Evolutionary conservation across 2,888 invertebrate species (phyloP), one percentile per base, ranked within the genome.

Genomic region (Acheta domesticus): DNA sequence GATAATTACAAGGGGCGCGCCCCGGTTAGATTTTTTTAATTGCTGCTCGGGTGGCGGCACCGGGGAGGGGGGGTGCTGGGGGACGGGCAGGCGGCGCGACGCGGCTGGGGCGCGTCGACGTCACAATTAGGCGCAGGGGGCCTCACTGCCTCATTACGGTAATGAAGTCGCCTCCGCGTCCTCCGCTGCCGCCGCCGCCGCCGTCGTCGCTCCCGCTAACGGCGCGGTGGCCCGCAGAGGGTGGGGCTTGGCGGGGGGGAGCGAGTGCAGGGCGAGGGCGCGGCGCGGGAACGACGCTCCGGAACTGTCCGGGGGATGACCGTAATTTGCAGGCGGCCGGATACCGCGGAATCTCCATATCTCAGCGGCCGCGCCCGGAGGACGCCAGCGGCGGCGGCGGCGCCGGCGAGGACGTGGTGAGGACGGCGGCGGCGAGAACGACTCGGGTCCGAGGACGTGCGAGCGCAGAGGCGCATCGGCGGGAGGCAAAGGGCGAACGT

Each of bases 221-320:
- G n/a, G 62, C 62, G 62, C n/a, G 62, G 62, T 62, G 62, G 62
- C 16, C 62, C 62, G 62, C 62, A 62, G 62, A 8, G 62, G 11
- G 62, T 12, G 16, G 14, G 1, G 62, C 16, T 3, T 8, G 16
- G 62, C n/a, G n/a, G n/a, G 62, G 62, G 62, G 3, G 3, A 11
- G 62, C 16, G n/a, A 14, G 62, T 3, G 11, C 16, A 19, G 14
- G 62, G 62, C 14, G 62, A 62, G 62, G 62, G n/a, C 1, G 62
- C 14, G 62, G 11, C 2, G 62, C 14, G n/a, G 62, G 16, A 5
- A n/a, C n/a, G 62, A 12, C 62, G 62, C n/a, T 62, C 62, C 62
- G n/a, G 62, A 62, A 62, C 62, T 62, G 62, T 62, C 62, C 62
- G 62, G 62, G 62, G 62, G 62, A 62, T 62, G 62, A 62, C 62